Evolutionary conservation across 2,797 vertebrate genomes (phyloP).

Genomic region (Erithacus rubecula): DNA sequence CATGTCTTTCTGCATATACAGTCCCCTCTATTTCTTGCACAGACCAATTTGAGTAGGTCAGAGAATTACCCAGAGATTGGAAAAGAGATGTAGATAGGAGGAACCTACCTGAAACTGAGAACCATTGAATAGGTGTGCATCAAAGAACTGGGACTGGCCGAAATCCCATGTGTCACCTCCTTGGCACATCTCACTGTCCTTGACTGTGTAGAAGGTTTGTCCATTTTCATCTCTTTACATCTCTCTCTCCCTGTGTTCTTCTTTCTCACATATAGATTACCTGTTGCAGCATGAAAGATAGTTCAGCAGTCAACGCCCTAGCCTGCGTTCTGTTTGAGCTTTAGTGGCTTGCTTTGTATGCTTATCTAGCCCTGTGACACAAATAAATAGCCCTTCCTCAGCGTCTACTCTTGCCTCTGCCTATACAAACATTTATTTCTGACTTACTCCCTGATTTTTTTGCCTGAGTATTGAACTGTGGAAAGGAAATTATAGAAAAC

Average conservation of each 20-base stretch:
- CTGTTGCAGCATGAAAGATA: neutral
- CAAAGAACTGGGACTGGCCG: neutral
- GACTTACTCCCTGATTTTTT: neutral
- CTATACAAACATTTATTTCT: neutral
- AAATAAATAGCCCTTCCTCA: neutral
- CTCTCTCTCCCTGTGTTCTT: neutral
- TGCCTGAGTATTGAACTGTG: neutral
- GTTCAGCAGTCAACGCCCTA: neutral
- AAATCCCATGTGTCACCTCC: neutral
- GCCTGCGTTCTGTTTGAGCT: neutral
- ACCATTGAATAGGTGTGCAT: neutral
- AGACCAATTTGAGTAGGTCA: neutral
- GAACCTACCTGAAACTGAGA: neutral
- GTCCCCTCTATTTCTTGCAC: neutral
- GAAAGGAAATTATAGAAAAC: slow-evolving; percentile 2
- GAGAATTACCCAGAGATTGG: neutral
- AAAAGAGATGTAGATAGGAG: neutral
- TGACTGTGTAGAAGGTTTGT: neutral
- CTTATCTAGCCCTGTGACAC: neutral
- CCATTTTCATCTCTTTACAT: neutral
- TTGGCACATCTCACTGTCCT: neutral
- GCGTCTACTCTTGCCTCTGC: neutral
- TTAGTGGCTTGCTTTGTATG: neutral
- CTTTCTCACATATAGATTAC: neutral
- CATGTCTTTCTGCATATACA: neutral